Evolutionary conservation across 2,113 vertebrate species (phyloP).

Genomic region (Hippocampus mohnikei): DNA sequence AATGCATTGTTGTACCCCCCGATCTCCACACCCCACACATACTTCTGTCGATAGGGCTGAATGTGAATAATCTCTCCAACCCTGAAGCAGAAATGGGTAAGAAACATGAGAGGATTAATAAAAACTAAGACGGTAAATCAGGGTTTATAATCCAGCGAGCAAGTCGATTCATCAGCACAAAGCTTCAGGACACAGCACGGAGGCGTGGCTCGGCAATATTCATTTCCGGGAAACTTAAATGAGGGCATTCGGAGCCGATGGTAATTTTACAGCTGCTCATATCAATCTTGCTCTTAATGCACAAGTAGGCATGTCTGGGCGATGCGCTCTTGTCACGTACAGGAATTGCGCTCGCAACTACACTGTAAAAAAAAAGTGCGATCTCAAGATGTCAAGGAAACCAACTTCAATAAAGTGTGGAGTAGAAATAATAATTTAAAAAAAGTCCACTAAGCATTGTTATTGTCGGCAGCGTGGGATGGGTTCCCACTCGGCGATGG

Average conservation of each 20-base stretch:
- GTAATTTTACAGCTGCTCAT: slow-evolving; percentile 19
- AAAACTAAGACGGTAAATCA: slow-evolving; percentile 50
- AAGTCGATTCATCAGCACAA: slow-evolving; percentile 58
- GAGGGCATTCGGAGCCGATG: slow-evolving; percentile 30
- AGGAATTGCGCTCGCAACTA: background rate
- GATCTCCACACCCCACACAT: background rate
- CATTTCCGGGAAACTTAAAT: slow-evolving; percentile 13
- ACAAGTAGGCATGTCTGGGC: no score
- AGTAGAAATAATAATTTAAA: no score
- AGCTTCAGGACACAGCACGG: slow-evolving; percentile 59
- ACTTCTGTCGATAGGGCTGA: background rate
- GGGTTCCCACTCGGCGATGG: no score
- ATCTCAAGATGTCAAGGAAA: no score
- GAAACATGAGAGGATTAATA: slow-evolving; percentile 66
- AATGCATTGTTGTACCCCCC: slow-evolving; percentile 2
- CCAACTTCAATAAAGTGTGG: no score
- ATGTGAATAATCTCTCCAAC: slow-evolving; percentile 54
- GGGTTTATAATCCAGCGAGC: slow-evolving; percentile 67
- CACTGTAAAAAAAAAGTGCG: no score
- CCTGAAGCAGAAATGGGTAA: slow-evolving; percentile 32
- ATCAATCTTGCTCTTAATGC: slow-evolving; percentile 16
- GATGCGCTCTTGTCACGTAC: background rate
- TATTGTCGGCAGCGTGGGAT: no score
- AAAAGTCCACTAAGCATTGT: no score
- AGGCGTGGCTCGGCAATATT: slow-evolving; percentile 10